Evolutionary conservation across 1,140 invertebrate genomes (phyloP).

Genomic region (Pseudomyrmex sp.): DNA sequence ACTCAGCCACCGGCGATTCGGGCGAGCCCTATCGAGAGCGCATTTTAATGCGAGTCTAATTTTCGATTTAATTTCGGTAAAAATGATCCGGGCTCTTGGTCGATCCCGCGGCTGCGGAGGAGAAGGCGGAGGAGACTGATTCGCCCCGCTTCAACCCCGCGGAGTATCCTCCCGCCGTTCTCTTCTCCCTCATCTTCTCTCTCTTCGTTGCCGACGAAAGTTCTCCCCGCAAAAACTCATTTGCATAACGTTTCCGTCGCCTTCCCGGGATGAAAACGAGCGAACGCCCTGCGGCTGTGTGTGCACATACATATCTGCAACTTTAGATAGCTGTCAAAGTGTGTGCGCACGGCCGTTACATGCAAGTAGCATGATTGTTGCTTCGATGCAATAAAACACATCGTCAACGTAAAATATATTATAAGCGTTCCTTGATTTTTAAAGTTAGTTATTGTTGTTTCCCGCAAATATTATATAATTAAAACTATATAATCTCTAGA

Average conservation of each 20-base stretch:
- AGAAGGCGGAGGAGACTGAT: slow-evolving; percentile 59
- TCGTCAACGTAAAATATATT: slow-evolving; percentile 30
- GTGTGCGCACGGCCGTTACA: slow-evolving; percentile 32
- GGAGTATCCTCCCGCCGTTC: slow-evolving; percentile 34
- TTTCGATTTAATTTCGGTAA: slow-evolving; percentile 84
- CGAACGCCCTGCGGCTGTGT: slow-evolving; percentile 69
- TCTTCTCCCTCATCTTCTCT: slow-evolving; percentile 25
- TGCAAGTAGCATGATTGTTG: slow-evolving; percentile 38
- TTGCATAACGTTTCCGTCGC: slow-evolving; percentile 81
- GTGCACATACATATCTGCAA: slow-evolving; percentile 31
- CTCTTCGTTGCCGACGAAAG: slow-evolving; percentile 73
- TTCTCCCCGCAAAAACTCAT: slow-evolving; percentile 78
- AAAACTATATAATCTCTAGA: no score
- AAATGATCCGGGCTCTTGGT: slow-evolving; percentile 78
- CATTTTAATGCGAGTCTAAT: slow-evolving; percentile 83
- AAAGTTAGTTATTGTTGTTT: slow-evolving; percentile 2
- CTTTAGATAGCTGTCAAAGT: slow-evolving; percentile 41
- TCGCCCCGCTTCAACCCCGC: slow-evolving; percentile 53
- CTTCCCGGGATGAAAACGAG: slow-evolving; percentile 78
- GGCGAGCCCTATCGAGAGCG: slow-evolving; percentile 77
- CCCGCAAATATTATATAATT: no score
- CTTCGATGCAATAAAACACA: slow-evolving; percentile 46
- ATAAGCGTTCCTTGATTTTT: background rate
- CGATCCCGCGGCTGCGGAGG: slow-evolving; percentile 64
- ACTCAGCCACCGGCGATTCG: slow-evolving; percentile 76